These are phyloP conservation scores for Sebastes iracundus DNA, from an alignment of 2,797 vertebrate genomes.

Conservation along the genomic window DNA sequence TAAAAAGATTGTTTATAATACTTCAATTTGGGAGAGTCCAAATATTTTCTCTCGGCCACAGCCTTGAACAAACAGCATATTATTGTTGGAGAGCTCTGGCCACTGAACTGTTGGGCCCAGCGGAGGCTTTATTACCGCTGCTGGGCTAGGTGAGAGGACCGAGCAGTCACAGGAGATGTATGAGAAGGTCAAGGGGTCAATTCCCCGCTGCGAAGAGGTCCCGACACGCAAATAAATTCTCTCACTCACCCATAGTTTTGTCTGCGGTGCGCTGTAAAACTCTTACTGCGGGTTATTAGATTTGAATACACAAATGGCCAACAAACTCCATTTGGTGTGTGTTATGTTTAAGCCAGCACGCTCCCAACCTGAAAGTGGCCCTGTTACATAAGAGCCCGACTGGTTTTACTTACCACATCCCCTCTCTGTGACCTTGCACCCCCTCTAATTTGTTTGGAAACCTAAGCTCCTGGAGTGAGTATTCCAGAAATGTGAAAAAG, in stretches of 20 bases:
- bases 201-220: constrained; percentile 50
- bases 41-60: constrained; percentile 82
- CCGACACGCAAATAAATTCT: constrained; percentile 48
- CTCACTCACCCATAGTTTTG: constrained; percentile 37
- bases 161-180: constrained; percentile 33
- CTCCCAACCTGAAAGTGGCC: constrained; percentile 36
- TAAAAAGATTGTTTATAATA: constrained; percentile 83
- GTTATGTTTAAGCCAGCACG: constrained; percentile 33
- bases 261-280: constrained; percentile 26
- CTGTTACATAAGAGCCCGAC: constrained; percentile 67
- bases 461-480: constrained; percentile 36
- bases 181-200: constrained; percentile 54
- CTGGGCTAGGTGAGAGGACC: constrained; percentile 48
- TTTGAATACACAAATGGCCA: constrained; percentile 28
- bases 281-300: constrained; percentile 30
- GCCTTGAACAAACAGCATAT: constrained; percentile 82
- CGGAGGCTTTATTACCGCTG: constrained; percentile 65
- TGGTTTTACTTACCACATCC: constrained; percentile 68
- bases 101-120: constrained; percentile 56
- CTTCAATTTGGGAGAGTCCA: constrained; percentile 82
- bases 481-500: constrained; percentile 58
- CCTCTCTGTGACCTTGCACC: constrained; percentile 63
- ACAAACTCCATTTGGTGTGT: constrained; percentile 28
- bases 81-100: constrained; percentile 78
- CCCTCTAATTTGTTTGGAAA: constrained; percentile 74